phyloP scores from a whole-genome alignment of 1,140 invertebrate species.

The Globodera ellingtonae region DNA sequence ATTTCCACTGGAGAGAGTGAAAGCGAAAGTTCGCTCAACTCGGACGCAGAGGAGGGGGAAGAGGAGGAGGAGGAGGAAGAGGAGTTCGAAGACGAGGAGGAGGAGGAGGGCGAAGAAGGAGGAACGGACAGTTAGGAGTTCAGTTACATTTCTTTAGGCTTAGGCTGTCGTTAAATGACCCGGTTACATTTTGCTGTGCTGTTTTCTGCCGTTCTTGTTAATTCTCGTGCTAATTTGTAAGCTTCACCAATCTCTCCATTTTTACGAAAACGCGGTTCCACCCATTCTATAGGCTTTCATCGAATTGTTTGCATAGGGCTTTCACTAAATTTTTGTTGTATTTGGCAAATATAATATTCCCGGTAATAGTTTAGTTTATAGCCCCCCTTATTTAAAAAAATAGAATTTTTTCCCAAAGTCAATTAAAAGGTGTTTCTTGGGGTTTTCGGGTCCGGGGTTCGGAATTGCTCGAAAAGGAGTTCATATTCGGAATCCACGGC shows the following conservation, averaged over 20 bases:
- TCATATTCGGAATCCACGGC: too few species aligned
- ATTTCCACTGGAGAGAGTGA: conserved; percentile 39
- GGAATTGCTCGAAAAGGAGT: too few species aligned
- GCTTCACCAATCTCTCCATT: not conserved
- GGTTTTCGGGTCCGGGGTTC: too few species aligned
- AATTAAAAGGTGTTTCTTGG: too few species aligned
- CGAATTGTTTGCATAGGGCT: not conserved
- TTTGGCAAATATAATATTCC: too few species aligned
- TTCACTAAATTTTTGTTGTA: not conserved
- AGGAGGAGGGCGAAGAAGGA: conserved; percentile 1
- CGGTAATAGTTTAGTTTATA: too few species aligned
- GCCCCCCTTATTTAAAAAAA: too few species aligned
- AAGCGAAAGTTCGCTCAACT: conserved; percentile 30
- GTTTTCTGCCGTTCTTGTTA: not conserved
- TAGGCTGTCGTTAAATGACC: not conserved
- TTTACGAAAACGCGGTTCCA: not conserved
- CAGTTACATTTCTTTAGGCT: not conserved
- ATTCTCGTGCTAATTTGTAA: not conserved
- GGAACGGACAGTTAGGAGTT: not conserved
- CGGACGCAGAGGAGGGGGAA: conserved; percentile 23
- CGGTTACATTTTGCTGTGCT: not conserved
- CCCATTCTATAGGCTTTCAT: not conserved
- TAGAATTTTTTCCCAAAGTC: too few species aligned
- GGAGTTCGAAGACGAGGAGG: not conserved
- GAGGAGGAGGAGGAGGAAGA: not conserved